Evolutionary conservation across 2,888 invertebrate genomes (phyloP).

Genomic region (Nomada hirtipes): DNA sequence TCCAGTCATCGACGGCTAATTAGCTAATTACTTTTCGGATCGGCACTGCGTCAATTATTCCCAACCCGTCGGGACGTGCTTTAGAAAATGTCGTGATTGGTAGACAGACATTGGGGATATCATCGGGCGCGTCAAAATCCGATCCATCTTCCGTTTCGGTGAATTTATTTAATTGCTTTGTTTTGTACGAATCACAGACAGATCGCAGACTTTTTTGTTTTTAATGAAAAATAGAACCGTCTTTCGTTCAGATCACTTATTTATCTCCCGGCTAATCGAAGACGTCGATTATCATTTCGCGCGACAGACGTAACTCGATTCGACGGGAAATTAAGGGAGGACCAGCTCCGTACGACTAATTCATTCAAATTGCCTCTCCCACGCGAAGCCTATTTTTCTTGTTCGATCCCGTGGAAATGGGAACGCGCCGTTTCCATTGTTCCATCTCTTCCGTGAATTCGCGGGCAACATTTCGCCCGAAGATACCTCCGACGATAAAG

Average conservation of each 20-base stretch:
- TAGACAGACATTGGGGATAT: background rate
- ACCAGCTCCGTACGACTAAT: conserved; percentile 31
- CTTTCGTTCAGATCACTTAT: conserved; percentile 2
- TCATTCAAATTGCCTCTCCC: conserved; percentile 51
- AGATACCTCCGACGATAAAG: background rate
- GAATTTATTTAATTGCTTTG: conserved; percentile 41
- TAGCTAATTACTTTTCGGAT: conserved; percentile 25
- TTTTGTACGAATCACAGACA: too few species aligned
- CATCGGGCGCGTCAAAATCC: background rate
- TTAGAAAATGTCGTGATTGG: too few species aligned
- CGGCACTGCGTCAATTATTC: background rate
- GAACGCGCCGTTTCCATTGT: conserved; percentile 26
- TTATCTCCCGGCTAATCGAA: conserved; percentile 34
- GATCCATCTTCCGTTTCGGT: background rate
- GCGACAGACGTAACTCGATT: conserved; percentile 35
- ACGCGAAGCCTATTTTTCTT: conserved; percentile 37
- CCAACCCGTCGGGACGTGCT: background rate
- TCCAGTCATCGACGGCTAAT: conserved; percentile 40
- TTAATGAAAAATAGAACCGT: too few species aligned
- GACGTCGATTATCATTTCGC: conserved; percentile 40
- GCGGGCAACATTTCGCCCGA: conserved; percentile 5
- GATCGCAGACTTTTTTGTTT: too few species aligned
- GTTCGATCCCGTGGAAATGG: conserved; percentile 16
- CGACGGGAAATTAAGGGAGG: background rate
- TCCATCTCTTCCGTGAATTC: background rate